Evolutionary conservation across 2,797 vertebrate genomes (phyloP).

Genomic region (Clarias laeviceps): DNA sequence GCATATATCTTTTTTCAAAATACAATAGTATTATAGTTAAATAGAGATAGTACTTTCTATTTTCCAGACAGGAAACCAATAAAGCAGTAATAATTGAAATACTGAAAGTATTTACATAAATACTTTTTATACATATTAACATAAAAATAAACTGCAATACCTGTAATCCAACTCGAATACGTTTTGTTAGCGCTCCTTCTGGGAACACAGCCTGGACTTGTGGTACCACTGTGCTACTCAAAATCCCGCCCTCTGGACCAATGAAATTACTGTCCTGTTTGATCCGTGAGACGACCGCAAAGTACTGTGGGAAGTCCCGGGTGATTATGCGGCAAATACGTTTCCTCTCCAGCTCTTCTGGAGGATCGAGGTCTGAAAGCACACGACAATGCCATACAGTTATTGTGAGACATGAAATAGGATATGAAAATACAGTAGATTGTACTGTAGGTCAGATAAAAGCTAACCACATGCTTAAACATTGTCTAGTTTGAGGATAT

Average conservation of each 20-base stretch:
- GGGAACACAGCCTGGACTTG: constrained; percentile 97
- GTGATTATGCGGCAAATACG: constrained; percentile 97
- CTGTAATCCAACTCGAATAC: constrained; percentile 96
- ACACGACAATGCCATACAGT: not conserved
- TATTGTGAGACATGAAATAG: not conserved
- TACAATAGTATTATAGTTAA: not conserved
- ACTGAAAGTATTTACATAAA: no score
- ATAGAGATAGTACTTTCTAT: not conserved
- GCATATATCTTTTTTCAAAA: not conserved
- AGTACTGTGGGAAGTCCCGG: constrained; percentile 96
- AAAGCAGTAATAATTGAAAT: not conserved
- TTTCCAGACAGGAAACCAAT: not conserved
- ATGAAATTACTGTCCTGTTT: constrained; percentile 97
- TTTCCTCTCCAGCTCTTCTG: constrained; percentile 92
- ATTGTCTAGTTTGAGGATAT: not conserved
- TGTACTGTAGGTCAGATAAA: not conserved
- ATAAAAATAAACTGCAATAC: constrained; percentile 65
- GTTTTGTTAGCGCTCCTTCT: constrained; percentile 93
- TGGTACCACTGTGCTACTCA: constrained; percentile 94
- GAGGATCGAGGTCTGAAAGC: constrained; percentile 84
- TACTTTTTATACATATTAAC: no score
- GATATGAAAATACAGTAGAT: not conserved
- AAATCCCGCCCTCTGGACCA: constrained; percentile 92
- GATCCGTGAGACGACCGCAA: constrained; percentile 93
- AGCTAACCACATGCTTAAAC: not conserved